Base-by-base conservation (phyloP, 2,797 vertebrate genomes). In the Acanthurus lineatus region DNA sequence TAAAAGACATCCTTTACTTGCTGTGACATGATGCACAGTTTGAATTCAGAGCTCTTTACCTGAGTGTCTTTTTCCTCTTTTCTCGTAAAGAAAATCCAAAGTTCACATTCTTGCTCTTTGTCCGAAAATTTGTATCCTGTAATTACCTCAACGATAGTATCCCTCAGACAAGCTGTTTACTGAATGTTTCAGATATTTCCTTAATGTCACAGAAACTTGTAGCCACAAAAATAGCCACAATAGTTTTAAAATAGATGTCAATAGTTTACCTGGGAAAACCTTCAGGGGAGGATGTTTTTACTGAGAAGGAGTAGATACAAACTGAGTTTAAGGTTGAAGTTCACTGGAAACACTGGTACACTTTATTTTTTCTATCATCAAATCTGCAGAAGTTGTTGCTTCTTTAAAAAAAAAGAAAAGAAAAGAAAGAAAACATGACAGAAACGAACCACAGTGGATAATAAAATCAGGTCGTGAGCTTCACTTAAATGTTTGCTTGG, bases 151-250 rank as follows among this genome's bases (percentile, higher is more conserved):
- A 69, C 67, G 75, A 81, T 85, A 69, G 69, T 70, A 12, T 88
- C 76, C 82, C 72, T 77, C 68, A 72, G 52, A 88, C 74, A 77
- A 84, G 28, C 56, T 79, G 83, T 86, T 89, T 54, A 81, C 86
- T 86, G 71, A 88, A 91, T 86, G 86, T 89, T 89, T 59, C 71
- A 81, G 69, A 82, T 85, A 73, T 83, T 87, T 89, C 81, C 58
- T 66, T 71, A 61, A 73, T 83, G 59, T 88, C 68, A 78, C 62
- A 64, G 73, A 81, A 75, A 60, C 11, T 3, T 71, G 38, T 64
- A 48, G 81, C 61, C 62, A 67, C 80, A 48, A 47, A 48, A 68
- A 70, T 67, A 85, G 74, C 78, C 85, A 79, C 79, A 78, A 6
- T 71, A 58, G 63, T 68, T 86, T 79, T 68, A 17, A 86, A 85